Evolutionary conservation across 1,140 invertebrate genomes (phyloP), one percentile per base, ranked within the genome.

Genomic region (Ceratosolen fusciceps): DNA sequence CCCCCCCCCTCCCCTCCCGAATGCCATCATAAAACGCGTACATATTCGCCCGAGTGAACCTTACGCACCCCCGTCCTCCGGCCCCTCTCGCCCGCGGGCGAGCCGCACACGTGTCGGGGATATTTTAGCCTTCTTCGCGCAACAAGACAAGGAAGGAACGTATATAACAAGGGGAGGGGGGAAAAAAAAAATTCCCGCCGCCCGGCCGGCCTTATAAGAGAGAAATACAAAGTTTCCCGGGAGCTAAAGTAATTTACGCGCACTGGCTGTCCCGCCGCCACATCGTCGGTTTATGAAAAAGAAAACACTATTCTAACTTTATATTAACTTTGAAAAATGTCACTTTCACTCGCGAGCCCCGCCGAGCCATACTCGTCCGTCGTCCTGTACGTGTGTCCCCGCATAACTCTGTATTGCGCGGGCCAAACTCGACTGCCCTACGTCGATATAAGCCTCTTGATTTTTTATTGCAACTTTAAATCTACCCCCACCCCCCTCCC

Each of bases 21-120:
- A 80, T 82, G 82, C 80, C 78, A 80, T 81, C 81, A 84, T 85
- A 85, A 85, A 85, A 85, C 81, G 79, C 16, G 39, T 29, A 37
- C 21, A 74, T n/a, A 37, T 43, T 26, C 81, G 74, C 72, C 65
- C 70, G 76, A 82, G 47, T 74, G 80, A 84, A 83, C 68, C 80
- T 80, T 80, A 79, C 80, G 3, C 58, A 16, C 58, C 16, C 14
- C 14, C 56, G 14, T 26, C 21, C 56, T 12, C 26, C 14, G n/a
- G n/a, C n/a, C 52, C 34, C 39, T 29, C 52, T n/a, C 19, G 0
- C 16, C 7, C 31, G n/a, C n/a, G n/a, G n/a, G n/a, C n/a, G n/a
- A n/a, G n/a, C n/a, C n/a, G n/a, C n/a, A n/a, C n/a, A 0, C 31
- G 24, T 21, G 47, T 12, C 31, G 29, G 60, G 47, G 31, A 56